Conservation (phyloP, 1,140 invertebrate species). For the Aleiodes sp. region DNA sequence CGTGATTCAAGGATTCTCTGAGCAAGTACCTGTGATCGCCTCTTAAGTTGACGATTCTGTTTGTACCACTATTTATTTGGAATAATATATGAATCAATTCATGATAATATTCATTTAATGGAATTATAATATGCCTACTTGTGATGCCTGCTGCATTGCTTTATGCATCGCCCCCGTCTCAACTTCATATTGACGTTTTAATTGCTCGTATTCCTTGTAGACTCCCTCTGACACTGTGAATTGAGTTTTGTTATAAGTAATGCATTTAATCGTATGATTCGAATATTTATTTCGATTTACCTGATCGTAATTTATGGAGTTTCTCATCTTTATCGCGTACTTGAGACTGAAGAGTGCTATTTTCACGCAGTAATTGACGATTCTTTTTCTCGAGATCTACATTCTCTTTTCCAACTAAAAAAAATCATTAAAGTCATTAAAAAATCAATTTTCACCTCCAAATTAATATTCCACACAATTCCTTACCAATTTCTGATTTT, state of each 20-base stretch:
- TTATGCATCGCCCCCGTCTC: conserved; percentile 76
- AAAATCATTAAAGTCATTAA: conserved; percentile 23
- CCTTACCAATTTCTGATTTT: conserved; percentile 74
- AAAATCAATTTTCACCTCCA: conserved; percentile 44
- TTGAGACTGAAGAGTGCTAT: conserved; percentile 68
- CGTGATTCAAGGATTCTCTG: conserved; percentile 65
- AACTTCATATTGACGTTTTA: conserved; percentile 77
- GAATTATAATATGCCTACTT: conserved; percentile 51
- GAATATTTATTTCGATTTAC: conserved; percentile 42
- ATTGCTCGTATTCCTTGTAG: conserved; percentile 77
- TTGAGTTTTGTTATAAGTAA: conserved; percentile 12
- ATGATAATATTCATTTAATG: not conserved
- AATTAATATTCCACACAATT: conserved; percentile 4
- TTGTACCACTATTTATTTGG: conserved; percentile 73
- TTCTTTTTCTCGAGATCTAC: conserved; percentile 70
- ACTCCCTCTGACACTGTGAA: conserved; percentile 73
- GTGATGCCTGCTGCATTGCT: conserved; percentile 67
- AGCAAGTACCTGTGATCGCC: conserved; percentile 71
- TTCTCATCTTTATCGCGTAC: conserved; percentile 71
- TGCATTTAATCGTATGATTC: not conserved
- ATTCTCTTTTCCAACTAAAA: conserved; percentile 70
- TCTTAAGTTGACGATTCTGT: conserved; percentile 76
- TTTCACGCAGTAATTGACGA: conserved; percentile 68
- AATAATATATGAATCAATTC: conserved; percentile 55
- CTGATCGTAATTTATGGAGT: conserved; percentile 69